Conservation (phyloP, 2,797 vertebrate genomes). For the Setipinna tenuifilis region DNA sequence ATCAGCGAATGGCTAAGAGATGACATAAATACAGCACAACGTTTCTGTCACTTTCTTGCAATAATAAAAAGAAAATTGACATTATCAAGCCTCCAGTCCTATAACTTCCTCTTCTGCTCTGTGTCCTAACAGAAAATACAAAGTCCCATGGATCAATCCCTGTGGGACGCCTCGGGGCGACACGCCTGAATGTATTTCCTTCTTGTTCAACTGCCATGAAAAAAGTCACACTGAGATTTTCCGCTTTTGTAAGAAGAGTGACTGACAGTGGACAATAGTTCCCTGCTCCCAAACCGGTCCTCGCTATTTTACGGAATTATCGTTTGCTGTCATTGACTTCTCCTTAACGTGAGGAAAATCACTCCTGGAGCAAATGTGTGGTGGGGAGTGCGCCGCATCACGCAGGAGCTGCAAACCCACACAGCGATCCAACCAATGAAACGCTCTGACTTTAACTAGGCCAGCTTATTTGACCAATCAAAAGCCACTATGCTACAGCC, state of each 20-base stretch:
- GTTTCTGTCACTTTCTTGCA: slow-evolving; percentile 28
- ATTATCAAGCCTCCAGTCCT: slow-evolving; percentile 62
- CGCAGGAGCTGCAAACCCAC: slow-evolving; percentile 67
- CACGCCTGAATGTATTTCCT: slow-evolving; percentile 22
- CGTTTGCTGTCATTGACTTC: slow-evolving; percentile 72
- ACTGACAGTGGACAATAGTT: slow-evolving; percentile 69
- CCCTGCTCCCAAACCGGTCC: slow-evolving; percentile 51
- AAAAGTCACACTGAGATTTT: slow-evolving; percentile 38
- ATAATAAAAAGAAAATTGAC: slow-evolving; percentile 48
- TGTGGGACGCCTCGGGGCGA: slow-evolving; percentile 11
- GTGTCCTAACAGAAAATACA: slow-evolving; percentile 49
- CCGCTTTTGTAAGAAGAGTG: slow-evolving; percentile 65
- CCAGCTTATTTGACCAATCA: slow-evolving; percentile 1
- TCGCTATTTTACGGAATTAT: slow-evolving; percentile 62
- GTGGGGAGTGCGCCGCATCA: slow-evolving; percentile 57
- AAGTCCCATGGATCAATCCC: slow-evolving; percentile 38
- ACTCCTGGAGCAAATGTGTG: slow-evolving; percentile 53
- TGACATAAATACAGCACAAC: neutral
- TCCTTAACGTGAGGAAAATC: slow-evolving; percentile 64
- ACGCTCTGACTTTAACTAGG: slow-evolving; percentile 27
- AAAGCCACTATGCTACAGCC: slow-evolving; percentile 2
- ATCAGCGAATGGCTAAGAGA: neutral
- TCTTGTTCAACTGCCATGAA: slow-evolving; percentile 40
- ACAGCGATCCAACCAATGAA: slow-evolving; percentile 45
- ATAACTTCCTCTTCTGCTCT: slow-evolving; percentile 68